Base-by-base conservation (phyloP, 1,140 invertebrate genomes). In the Ericerus pela region DNA sequence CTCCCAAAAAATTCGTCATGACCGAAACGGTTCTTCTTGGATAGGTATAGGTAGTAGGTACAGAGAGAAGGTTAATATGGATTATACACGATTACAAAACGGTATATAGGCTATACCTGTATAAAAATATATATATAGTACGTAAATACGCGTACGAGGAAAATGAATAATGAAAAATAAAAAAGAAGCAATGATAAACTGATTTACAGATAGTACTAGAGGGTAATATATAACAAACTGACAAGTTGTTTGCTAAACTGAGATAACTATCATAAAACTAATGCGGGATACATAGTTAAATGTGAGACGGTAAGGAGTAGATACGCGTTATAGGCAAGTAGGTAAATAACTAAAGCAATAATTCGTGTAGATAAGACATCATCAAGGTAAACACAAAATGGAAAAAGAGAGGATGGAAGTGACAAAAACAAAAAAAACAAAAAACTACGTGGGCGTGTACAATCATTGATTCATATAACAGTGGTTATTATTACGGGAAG, bases 321-420 rank as follows among this genome's bases (percentile, higher is more conserved):
- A 47, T 47, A 47, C 41, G 18, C 41, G 18, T 47, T 47, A 47
- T 47, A 47, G 41, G 26, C 41, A 47, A 47, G 41, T 47, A 47
- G 41, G 41, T 47, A 47, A 47, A 47, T 47, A 47, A 47, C 41
- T 47, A 47, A 47, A 47, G 41, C 41, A 47, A 47, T 47, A 47
- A 47, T 47, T 47, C 41, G 41, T 47, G 20, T 47, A 47, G 41
- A 47, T 47, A 47, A 47, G 41, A 24, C 41, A 47, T 47, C 41
- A 47, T 47, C 41, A 47, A 47, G 41, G 41, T 47, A 47, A 47
- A 16, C 41, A 16, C 41, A 47, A 24, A 47, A 47, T 47, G 41
- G 41, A 47, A 47, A 47, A n/a, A n/a, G n/a, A n/a, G n/a, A n/a
- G n/a, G n/a, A n/a, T n/a, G n/a, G n/a, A n/a, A n/a, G n/a, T n/a